These are phyloP conservation scores for Tretioscincus oriximinensis DNA, from an alignment of 2,113 vertebrate genomes.

Conservation along the genomic window DNA sequence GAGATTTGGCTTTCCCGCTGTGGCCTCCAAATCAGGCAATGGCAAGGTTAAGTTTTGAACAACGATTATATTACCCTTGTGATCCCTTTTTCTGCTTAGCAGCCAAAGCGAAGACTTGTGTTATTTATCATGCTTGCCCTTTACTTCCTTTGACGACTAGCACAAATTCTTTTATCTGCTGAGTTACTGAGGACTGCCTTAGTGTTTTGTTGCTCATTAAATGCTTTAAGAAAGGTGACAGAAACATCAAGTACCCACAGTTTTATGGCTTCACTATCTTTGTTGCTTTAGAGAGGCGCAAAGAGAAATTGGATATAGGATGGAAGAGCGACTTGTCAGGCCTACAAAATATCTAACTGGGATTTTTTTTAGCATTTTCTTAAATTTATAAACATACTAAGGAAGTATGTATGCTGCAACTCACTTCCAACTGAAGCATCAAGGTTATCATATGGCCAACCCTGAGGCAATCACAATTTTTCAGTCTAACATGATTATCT, in stretches of 20 bases:
- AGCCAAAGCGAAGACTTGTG: slow-evolving; percentile 23
- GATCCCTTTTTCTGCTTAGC: slow-evolving; percentile 25
- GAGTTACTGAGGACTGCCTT: slow-evolving; percentile 44
- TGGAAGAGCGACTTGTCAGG: too few species aligned
- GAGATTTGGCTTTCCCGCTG: slow-evolving; percentile 3
- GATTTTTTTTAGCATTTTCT: neutral
- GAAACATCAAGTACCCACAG: neutral
- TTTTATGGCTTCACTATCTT: neutral
- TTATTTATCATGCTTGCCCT: slow-evolving; percentile 49
- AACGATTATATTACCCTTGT: slow-evolving; percentile 11
- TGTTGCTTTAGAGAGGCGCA: neutral
- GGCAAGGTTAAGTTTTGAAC: slow-evolving; percentile 7
- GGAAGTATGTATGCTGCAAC: neutral
- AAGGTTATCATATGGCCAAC: neutral
- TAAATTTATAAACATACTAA: neutral
- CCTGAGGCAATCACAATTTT: too few species aligned
- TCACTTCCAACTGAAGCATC: neutral
- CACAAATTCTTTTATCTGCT: slow-evolving; percentile 57
- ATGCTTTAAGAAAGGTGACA: slow-evolving; percentile 14
- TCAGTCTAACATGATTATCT: too few species aligned
- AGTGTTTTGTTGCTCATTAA: slow-evolving; percentile 24
- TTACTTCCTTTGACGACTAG: slow-evolving; percentile 56
- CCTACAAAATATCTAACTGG: neutral
- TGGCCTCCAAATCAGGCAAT: neutral
- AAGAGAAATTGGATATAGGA: neutral